Conservation (phyloP, 2,888 invertebrate species). For the Neocrepidodera transversa region DNA sequence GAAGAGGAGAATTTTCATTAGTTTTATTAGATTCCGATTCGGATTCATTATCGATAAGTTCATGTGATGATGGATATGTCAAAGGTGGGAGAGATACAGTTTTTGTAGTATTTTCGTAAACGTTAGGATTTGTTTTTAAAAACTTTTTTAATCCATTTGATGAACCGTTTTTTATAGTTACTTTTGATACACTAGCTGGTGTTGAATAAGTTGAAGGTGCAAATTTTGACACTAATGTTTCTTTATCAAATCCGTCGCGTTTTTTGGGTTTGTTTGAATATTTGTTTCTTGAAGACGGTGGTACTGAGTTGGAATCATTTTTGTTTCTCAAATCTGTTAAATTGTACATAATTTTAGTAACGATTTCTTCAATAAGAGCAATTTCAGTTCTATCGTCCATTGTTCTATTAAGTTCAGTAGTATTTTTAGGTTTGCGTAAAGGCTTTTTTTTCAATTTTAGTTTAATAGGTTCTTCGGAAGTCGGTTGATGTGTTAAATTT, state of each 20-base stretch:
- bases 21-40: background rate
- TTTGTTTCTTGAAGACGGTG: background rate
- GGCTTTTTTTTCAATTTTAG: background rate
- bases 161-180: background rate
- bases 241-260: background rate
- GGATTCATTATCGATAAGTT: constrained; percentile 1
- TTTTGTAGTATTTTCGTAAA: too few relatives aligned
- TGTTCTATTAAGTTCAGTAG: background rate
- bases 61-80: background rate
- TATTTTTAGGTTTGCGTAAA: background rate
- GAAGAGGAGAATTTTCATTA: background rate
- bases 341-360: constrained; percentile 2
- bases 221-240: background rate
- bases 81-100: background rate
- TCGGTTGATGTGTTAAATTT: background rate
- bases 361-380: constrained; percentile 9
- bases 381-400: background rate
- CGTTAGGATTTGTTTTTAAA: background rate
- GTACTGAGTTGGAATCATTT: background rate
- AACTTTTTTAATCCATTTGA: background rate
- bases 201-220: background rate
- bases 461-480: background rate
- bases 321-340: background rate
- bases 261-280: background rate
- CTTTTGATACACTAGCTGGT: background rate